These are phyloP conservation scores for Lutraria lutraria DNA, from an alignment of 2,888 invertebrate genomes.

Conservation along the genomic window DNA sequence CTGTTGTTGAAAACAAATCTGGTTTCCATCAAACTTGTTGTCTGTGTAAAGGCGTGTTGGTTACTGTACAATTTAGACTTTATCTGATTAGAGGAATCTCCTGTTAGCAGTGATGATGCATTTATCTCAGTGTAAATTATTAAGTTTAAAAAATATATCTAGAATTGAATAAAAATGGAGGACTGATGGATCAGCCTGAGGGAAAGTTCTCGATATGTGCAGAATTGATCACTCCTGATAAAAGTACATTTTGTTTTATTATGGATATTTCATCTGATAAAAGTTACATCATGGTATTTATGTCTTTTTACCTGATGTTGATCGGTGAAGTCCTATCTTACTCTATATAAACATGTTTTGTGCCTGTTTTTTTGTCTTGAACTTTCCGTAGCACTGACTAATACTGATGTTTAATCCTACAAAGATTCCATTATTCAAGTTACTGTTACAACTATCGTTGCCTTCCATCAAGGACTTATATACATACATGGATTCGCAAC, in stretches of 20 bases:
- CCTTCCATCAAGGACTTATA: no score
- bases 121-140: constrained; percentile 7
- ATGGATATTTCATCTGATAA: constrained; percentile 5
- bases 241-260: not conserved
- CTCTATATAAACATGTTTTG: not conserved
- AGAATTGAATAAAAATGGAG: not conserved
- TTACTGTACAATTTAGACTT: constrained; percentile 6
- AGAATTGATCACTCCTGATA: constrained; percentile 2
- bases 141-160: not conserved
- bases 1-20: not conserved
- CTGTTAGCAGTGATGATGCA: not conserved
- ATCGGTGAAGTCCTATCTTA: not conserved
- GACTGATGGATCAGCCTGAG: not conserved
- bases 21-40: constrained; percentile 1
- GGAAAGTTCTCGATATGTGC: not conserved
- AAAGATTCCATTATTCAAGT: no score
- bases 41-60: constrained; percentile 8
- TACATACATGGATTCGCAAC: no score
- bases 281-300: constrained; percentile 9
- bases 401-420: not conserved
- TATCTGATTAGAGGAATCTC: not conserved
- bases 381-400: no score
- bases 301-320: not conserved
- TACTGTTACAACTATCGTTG: no score
- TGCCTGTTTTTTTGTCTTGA: no score